Percentiles rank a stretch among this genome's conserved stretches.
Conservation (phyloP, 2,888 invertebrate genomes). For the Calephelis perditalis region DNA sequence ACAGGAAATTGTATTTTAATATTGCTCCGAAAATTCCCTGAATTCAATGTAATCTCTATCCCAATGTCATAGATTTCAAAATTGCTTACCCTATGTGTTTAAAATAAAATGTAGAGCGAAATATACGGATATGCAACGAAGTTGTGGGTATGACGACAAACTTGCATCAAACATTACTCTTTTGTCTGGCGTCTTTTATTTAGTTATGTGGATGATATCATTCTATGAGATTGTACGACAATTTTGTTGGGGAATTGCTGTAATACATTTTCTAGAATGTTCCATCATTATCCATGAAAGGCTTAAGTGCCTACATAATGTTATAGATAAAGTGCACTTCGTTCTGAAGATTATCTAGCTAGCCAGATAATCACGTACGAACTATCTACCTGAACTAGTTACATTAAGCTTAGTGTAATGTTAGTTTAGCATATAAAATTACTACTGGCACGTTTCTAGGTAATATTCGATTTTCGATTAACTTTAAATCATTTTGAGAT, state of each 20-base stretch:
- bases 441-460: too few relatives aligned
- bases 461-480: too few relatives aligned
- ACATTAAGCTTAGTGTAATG: too few relatives aligned
- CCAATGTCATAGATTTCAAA: neutral
- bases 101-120: neutral
- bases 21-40: neutral
- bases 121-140: slow-evolving; percentile 37
- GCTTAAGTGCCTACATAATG: slow-evolving; percentile 1
- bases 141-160: slow-evolving; percentile 51
- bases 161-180: slow-evolving; percentile 50
- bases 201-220: slow-evolving; percentile 12
- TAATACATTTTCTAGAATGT: slow-evolving; percentile 10
- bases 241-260: slow-evolving; percentile 6
- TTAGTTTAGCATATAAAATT: too few relatives aligned
- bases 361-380: too few relatives aligned
- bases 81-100: neutral
- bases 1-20: slow-evolving; percentile 6
- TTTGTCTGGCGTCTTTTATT: slow-evolving; percentile 37
- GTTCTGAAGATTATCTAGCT: neutral
- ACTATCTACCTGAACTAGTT: too few relatives aligned
- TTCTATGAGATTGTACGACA: slow-evolving; percentile 9
- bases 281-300: slow-evolving; percentile 1
- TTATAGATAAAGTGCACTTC: neutral
- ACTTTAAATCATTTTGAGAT: too few relatives aligned
- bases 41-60: neutral